Base-by-base conservation (phyloP, 2,888 invertebrate genomes). In the Macaria liturata region DNA sequence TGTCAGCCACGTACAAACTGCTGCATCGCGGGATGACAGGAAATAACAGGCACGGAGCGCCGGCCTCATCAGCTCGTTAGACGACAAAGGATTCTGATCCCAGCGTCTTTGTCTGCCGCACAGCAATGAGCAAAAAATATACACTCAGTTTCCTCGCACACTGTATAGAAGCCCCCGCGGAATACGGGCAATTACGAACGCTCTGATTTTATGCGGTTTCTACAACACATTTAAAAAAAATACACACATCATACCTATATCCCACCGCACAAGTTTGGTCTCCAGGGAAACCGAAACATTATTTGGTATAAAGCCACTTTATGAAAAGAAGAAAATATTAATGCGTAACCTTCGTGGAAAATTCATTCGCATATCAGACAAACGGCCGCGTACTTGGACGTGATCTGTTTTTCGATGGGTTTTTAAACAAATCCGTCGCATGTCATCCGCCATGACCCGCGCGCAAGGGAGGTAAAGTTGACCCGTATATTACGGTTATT, bases 71-170 rank as follows among this genome's bases (percentile, higher is more conserved):
- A 81, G 76, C 72, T 78, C 73, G 78, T 81, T 81, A 78, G 70
- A 73, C 77, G 74, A 81, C 83, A 83, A 84, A 83, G 81, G 74
- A 74, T 69, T 69, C 69, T 71, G 80, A 79, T 81, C 74, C 76
- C 66, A 69, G 62, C 69, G 67, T 73, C 74, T 74, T 81, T 78
- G 75, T 81, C 74, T 75, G 71, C 69, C 67, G 68, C 72, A 69
- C 64, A 72, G 72, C 67, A 68, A 53, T 62, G 74, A 73, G 68
- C 70, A 79, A 81, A 81, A 81, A 80, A 75, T 68, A 65, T 68
- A 69, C 68, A 71, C 69, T 72, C 64, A 68, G 64, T 58, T 66
- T 67, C 65, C 59, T 62, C 55, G 64, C 52, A 55, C 56, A 67
- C 61, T 66, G 54, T 62, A 46, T 60, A 62, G 58, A 53, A 59